Evolutionary conservation across 2,888 invertebrate genomes (phyloP).

Genomic region (Acanthoscelides obtectus): DNA sequence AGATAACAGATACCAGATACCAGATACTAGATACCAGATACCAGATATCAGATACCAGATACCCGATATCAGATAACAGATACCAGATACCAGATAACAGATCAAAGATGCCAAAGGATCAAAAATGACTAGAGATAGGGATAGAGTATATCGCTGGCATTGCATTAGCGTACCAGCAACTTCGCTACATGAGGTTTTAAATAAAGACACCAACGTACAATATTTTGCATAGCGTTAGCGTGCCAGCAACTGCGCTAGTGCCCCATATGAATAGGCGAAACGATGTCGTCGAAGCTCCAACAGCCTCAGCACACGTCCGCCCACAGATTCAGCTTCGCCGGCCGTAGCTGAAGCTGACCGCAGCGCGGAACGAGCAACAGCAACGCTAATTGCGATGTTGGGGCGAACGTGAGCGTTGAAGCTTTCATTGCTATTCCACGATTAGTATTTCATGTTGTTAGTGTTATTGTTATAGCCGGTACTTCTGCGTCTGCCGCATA

Average conservation of each 20-base stretch:
- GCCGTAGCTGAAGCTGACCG: conserved; percentile 40
- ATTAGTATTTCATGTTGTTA: neutral
- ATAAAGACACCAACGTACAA: too few relatives aligned
- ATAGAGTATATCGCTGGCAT: too few relatives aligned
- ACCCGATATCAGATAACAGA: too few relatives aligned
- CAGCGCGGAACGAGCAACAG: conserved; percentile 41
- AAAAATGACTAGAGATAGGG: too few relatives aligned
- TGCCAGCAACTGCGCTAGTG: conserved; percentile 16
- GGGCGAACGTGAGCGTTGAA: neutral
- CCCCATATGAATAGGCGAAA: conserved; percentile 22
- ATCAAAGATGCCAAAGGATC: too few relatives aligned
- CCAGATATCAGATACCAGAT: too few relatives aligned
- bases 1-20: too few relatives aligned
- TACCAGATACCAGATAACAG: too few relatives aligned
- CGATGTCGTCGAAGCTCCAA: conserved; percentile 34
- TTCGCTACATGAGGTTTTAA: too few relatives aligned
- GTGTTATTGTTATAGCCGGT: neutral
- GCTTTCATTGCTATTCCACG: neutral
- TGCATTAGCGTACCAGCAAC: too few relatives aligned
- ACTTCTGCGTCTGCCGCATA: neutral
- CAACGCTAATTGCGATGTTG: neutral
- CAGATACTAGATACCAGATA: too few relatives aligned
- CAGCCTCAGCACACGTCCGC: conserved; percentile 41
- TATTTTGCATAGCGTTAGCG: conserved; percentile 16
- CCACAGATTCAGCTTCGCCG: conserved; percentile 35